These are phyloP conservation scores for Ancistrus triradiatus DNA, from an alignment of 2,113 vertebrate genomes.

Conservation along the genomic window DNA sequence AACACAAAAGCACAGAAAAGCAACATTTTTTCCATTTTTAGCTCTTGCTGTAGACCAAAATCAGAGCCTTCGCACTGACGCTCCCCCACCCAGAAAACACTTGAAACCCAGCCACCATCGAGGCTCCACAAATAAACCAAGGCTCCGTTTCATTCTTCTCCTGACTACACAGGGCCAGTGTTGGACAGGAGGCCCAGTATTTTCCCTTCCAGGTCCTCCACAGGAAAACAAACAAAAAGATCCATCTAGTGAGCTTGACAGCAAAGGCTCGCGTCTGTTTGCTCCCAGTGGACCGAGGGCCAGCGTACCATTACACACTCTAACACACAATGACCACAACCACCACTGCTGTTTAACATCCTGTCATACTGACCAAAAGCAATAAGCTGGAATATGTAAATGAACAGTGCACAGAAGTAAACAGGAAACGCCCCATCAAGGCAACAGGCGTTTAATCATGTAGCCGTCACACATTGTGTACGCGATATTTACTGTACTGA, in stretches of 20 bases:
- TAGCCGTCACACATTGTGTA: too few species aligned
- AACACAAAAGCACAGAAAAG: too few species aligned
- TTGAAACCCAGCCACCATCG: not conserved
- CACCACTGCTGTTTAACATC: not conserved
- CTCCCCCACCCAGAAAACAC: not conserved
- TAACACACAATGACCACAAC: not conserved
- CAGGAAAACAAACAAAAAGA: constrained; percentile 4
- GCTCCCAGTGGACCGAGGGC: not conserved
- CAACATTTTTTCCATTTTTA: not conserved
- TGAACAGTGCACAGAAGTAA: not conserved
- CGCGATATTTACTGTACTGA: too few species aligned
- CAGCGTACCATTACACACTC: too few species aligned
- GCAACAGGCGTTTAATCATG: too few species aligned
- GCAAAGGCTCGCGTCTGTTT: not conserved
- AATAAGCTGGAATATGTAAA: not conserved
- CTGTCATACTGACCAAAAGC: not conserved
- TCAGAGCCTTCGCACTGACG: not conserved
- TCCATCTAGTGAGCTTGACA: not conserved
- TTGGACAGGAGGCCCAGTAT: not conserved
- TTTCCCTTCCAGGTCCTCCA: not conserved
- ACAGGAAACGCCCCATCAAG: not conserved
- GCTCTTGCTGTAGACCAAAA: not conserved
- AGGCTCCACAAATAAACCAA: constrained; percentile 7
- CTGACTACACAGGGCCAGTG: not conserved
- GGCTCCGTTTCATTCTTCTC: not conserved